phyloP scores from a whole-genome alignment of 1,140 invertebrate species.

The Scylla paramamosain region DNA sequence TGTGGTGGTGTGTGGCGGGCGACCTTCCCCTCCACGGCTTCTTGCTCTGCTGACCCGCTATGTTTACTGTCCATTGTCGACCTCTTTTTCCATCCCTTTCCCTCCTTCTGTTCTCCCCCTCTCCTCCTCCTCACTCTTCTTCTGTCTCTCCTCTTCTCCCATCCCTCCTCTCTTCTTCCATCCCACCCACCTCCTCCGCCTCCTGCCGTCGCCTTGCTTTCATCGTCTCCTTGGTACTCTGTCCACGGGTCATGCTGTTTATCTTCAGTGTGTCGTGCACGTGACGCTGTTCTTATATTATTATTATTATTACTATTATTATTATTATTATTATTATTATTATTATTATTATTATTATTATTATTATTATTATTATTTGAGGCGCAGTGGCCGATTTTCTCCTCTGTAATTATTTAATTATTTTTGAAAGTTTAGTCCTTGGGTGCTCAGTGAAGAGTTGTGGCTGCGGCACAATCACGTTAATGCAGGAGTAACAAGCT shows the following conservation, averaged over 20 bases:
- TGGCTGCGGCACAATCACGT: no score
- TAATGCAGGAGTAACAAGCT: no score
- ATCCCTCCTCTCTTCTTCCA: background rate
- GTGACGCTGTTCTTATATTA: no score
- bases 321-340: no score
- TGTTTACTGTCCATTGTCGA: slow-evolving; percentile 6
- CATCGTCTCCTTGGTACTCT: background rate
- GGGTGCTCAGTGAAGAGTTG: no score
- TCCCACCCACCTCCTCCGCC: background rate
- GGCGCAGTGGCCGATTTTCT: no score
- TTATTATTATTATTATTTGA: background rate
- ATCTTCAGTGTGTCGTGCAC: background rate
- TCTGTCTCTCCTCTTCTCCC: background rate
- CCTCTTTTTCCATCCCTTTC: background rate
- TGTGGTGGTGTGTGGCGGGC: background rate
- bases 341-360: background rate
- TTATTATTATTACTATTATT: no score
- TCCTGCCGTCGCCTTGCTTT: background rate
- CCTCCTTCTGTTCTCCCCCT: background rate
- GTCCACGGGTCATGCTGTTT: background rate
- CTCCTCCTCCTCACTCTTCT: background rate
- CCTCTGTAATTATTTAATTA: no score
- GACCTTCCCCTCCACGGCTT: background rate
- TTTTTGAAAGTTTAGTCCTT: no score
- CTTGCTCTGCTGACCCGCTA: background rate